Evolutionary conservation across 2,113 vertebrate genomes (phyloP).

Genomic region (Cinclus cinclus): DNA sequence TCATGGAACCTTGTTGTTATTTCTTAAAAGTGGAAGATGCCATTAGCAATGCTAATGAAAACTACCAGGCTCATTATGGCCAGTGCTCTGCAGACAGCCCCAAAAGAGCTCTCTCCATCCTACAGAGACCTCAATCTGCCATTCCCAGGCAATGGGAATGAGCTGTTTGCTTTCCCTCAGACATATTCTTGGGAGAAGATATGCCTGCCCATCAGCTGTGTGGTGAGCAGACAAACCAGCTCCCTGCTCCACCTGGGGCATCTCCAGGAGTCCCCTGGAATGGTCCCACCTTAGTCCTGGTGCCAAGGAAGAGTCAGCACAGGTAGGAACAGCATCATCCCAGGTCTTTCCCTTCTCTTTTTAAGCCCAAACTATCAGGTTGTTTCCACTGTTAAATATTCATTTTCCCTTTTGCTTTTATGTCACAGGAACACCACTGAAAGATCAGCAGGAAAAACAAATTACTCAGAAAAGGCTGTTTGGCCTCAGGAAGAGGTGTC

Average conservation of each 20-base stretch:
- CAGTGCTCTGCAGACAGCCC: not conserved
- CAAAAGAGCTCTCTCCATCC: not conserved
- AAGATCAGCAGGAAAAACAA: slow-evolving; percentile 33
- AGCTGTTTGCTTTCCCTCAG: not conserved
- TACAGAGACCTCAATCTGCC: not conserved
- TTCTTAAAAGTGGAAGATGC: slow-evolving; percentile 44
- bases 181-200: not conserved
- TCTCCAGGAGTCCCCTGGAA: not conserved
- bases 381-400: slow-evolving; percentile 50
- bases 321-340: not conserved
- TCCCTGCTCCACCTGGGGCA: not conserved
- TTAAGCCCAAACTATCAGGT: not conserved
- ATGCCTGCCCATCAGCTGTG: not conserved
- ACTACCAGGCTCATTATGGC: not conserved
- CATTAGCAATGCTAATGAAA: slow-evolving; percentile 63
- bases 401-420: slow-evolving; percentile 33
- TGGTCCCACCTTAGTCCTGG: not conserved
- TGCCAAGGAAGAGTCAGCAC: not conserved
- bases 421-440: not conserved
- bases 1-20: slow-evolving; percentile 43
- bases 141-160: not conserved
- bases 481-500: slow-evolving; percentile 48
- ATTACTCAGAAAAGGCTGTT: not conserved
- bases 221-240: not conserved
- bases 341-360: not conserved